These are phyloP conservation scores for Phasia obesa DNA, from an alignment of 2,888 invertebrate genomes.

Conservation along the genomic window DNA sequence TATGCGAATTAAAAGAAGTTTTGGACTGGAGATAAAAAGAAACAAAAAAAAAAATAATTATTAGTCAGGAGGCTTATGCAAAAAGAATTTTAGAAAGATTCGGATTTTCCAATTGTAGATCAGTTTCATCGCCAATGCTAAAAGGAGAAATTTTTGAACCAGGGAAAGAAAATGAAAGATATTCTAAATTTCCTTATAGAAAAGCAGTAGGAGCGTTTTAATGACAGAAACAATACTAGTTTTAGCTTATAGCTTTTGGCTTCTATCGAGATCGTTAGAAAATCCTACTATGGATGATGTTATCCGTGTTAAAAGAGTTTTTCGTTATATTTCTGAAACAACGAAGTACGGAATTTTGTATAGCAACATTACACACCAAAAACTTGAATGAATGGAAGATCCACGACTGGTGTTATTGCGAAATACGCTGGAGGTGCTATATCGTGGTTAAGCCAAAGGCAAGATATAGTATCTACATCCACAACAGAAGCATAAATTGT, in stretches of 20 bases:
- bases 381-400: too few relatives aligned
- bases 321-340: slow-evolving; percentile 75
- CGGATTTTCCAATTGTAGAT: background rate
- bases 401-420: background rate
- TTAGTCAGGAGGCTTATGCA: slow-evolving; percentile 10
- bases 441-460: slow-evolving; percentile 72
- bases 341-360: slow-evolving; percentile 69
- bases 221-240: too few relatives aligned
- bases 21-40: slow-evolving; percentile 47
- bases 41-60: slow-evolving; percentile 7
- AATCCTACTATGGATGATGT: too few relatives aligned
- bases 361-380: too few relatives aligned
- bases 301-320: slow-evolving; percentile 74
- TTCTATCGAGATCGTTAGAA: too few relatives aligned
- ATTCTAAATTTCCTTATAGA: background rate
- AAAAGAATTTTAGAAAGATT: slow-evolving; percentile 1
- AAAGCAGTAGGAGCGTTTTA: slow-evolving; percentile 6
- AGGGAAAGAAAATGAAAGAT: background rate
- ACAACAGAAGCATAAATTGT: slow-evolving; percentile 73
- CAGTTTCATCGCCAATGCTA: background rate
- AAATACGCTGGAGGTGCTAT: slow-evolving; percentile 26
- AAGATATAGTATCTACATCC: slow-evolving; percentile 74
- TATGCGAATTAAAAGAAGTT: slow-evolving; percentile 73
- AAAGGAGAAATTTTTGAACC: background rate
- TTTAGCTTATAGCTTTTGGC: too few relatives aligned